A percentile compares a stretch with the other conserved stretches of the same genome.
phyloP scores from a whole-genome alignment of 2,113 vertebrate species.

The Shinisaurus crocodilurus region DNA sequence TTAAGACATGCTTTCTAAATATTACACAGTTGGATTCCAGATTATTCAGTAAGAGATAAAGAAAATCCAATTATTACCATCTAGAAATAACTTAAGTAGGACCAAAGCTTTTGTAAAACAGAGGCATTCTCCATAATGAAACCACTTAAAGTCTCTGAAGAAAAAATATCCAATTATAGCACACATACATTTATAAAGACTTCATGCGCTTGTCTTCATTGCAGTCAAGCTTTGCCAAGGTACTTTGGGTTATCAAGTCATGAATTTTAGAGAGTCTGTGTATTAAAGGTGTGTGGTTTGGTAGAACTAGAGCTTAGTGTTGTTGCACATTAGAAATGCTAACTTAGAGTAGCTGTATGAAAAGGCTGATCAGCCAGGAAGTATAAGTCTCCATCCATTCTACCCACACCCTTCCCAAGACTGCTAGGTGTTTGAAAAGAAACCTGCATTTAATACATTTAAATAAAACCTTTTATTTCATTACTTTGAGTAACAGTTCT shows the following conservation, averaged over 20 bases:
- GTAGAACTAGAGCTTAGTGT: neutral
- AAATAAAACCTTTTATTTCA: slow-evolving; percentile 1
- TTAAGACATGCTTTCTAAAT: slow-evolving; percentile 52
- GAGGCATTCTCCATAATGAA: slow-evolving; percentile 25
- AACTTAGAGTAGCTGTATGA: neutral
- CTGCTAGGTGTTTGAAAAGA: neutral
- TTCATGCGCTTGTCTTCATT: neutral
- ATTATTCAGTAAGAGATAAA: neutral
- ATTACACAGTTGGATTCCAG: neutral
- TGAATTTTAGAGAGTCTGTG: neutral
- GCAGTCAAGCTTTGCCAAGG: slow-evolving; percentile 20
- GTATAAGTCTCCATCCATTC: neutral
- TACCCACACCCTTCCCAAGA: neutral
- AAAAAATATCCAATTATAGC: neutral
- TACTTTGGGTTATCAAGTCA: slow-evolving; percentile 40
- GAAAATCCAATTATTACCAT: neutral
- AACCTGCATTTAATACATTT: slow-evolving; percentile 7
- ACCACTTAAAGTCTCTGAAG: slow-evolving; percentile 36
- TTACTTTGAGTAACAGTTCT: slow-evolving; percentile 14
- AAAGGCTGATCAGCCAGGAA: neutral
- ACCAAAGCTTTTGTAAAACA: slow-evolving; percentile 53
- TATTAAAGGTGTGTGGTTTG: neutral
- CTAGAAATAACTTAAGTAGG: slow-evolving; percentile 46
- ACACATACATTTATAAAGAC: neutral
- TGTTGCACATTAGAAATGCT: neutral